Evolutionary conservation across 2,113 vertebrate species (phyloP).

Genomic region (Eupsittula cactorum): DNA sequence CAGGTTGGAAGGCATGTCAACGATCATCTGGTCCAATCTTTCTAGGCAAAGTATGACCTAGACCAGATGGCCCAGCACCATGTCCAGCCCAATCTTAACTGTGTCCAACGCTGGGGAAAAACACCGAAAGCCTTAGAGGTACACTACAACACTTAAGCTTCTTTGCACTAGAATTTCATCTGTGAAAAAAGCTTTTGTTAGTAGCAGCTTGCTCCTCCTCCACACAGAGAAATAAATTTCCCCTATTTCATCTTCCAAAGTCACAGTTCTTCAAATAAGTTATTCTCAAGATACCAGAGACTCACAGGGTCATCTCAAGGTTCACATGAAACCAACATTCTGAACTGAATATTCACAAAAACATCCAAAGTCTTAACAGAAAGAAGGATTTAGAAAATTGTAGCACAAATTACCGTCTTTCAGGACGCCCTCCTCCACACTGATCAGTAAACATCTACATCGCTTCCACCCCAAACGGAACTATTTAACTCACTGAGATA

Average conservation of each 20-base stretch:
- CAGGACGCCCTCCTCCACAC: accelerated
- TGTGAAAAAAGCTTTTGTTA: too few relatives aligned
- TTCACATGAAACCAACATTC: not conserved
- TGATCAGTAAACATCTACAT: not conserved
- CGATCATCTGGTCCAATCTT: not conserved
- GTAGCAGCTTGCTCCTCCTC: not conserved
- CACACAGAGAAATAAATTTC: accelerated
- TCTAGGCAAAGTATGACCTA: not conserved
- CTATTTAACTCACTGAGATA: accelerated
- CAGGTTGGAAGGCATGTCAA: not conserved
- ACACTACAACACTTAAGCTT: not conserved
- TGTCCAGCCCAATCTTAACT: not conserved
- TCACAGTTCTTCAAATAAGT: not conserved
- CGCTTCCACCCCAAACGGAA: accelerated
- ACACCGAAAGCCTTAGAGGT: too few relatives aligned
- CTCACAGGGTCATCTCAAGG: not conserved
- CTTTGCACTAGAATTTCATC: not conserved
- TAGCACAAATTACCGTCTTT: not conserved
- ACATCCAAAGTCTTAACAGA: not conserved
- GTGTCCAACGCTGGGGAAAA: not conserved
- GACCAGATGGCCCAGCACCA: not conserved
- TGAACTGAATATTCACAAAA: not conserved
- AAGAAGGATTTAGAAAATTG: not conserved
- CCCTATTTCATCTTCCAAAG: too few relatives aligned
- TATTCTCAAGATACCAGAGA: not conserved